Conservation (phyloP, 2,113 vertebrate species). For the Hystrix brachyura region DNA sequence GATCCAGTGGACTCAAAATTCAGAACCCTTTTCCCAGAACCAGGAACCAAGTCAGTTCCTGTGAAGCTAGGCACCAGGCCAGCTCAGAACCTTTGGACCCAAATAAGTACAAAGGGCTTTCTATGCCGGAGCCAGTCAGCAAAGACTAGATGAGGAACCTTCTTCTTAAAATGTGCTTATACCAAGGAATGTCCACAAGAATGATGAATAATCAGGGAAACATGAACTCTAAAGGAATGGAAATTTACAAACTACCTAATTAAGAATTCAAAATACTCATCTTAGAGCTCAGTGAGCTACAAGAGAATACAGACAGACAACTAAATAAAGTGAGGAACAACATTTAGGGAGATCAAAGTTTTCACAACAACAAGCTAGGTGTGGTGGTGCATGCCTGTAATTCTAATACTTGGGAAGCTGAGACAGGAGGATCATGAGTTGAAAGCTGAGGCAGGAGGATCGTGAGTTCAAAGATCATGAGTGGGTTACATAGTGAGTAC, state of each 20-base stretch:
- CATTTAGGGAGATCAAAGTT: neutral
- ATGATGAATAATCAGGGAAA: too few relatives aligned
- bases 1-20: neutral
- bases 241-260: neutral
- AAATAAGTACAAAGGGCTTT: too few relatives aligned
- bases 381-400: neutral
- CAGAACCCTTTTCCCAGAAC: neutral
- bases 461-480: too few relatives aligned
- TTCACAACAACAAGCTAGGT: neutral
- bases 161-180: too few relatives aligned
- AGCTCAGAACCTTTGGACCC: too few relatives aligned
- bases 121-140: too few relatives aligned
- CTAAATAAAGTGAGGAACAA: neutral
- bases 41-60: neutral
- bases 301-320: too few relatives aligned
- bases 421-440: neutral
- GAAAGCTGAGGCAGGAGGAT: neutral
- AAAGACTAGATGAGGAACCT: too few relatives aligned
- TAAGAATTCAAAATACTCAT: too few relatives aligned
- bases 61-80: neutral
- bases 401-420: neutral
- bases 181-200: too few relatives aligned
- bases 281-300: too few relatives aligned
- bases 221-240: neutral
- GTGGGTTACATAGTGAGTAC: too few relatives aligned